Evolutionary conservation across 2,888 invertebrate species (phyloP), one percentile per base, ranked within the genome.

Genomic region (Rutpela maculata): DNA sequence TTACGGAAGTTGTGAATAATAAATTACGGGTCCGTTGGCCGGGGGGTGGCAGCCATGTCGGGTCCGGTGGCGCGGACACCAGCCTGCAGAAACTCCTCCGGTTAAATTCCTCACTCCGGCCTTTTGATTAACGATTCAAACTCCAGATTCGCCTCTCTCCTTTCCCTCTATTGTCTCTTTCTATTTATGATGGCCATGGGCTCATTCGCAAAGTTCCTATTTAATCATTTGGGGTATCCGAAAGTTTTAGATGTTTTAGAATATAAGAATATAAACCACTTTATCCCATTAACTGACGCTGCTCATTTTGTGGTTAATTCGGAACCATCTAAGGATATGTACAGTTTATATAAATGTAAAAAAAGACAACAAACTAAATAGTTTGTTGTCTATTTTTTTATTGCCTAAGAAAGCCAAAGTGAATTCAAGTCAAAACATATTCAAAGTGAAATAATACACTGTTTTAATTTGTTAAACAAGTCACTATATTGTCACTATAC

Each of bases 21-120:
- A 87, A 87, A 88, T 88, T 87, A 88, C 86, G 86, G 85, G 85
- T 82, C 84, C 75, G 74, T 76, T 76, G 80, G 74, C 78, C 80
- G 78, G 77, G 71, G 78, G 73, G 73, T 17, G 90, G 89, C 91
- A 92, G 92, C 92, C 92, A 83, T 92, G 89, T 79, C 92, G 92
- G 92, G 68, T 92, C 92, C 31, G 91, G 89, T 82, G 84, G 84
- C 0, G 92, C 92, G 89, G 92, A 91, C 89, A 91, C 77, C 83
- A 82, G 75, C 81, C 79, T 77, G 80, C 81, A 77, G 80, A 78
- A 80, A 76, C 84, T 83, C 85, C 84, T 82, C 79, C 81, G 80
- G 81, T 79, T 82, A 80, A 79, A 83, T 81, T 84, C 83, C 84
- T 76, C 76, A 71, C 66, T 19, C 43, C 66, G 43, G 57, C 57